Evolutionary conservation across 2,797 vertebrate genomes (phyloP), one percentile per base, ranked within the genome.

Genomic region (Hemitrygon akajei): DNA sequence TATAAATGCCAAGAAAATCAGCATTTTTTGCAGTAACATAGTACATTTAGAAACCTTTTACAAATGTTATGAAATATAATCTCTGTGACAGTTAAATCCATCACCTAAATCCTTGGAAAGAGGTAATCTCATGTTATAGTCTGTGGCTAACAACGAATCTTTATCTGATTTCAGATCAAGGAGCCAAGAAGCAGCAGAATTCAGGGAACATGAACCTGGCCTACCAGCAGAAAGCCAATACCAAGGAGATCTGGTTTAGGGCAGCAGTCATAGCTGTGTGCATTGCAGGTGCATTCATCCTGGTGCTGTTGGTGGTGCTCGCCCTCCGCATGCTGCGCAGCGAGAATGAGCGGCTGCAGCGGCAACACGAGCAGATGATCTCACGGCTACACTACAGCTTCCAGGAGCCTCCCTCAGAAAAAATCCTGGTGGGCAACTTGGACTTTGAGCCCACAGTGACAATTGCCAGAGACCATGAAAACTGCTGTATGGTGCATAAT

Each of bases 211-310:
- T 37, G 69, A 92, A 75, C 37, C 71, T 30, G 71, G 91, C 37
- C 27, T 12, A 76, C 40, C 66, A 34, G 93, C 60, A 79, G 12
- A 73, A 93, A 37, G 63, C 71, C 87, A 91, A 69, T 27, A 27
- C 37, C 12, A 86, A 93, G 58, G 94, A 94, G 66, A 86, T 94
- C 40, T 94, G 94, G 94, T 79, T 94, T 69, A 27, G 94, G 9
- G 94, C 94, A 1, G 94, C 94, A 0, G 94, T 94, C 25, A 94
- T 94, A 27, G 94, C 94, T 9, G 94, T 94, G 87, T 91, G 81
- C 84, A 63, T 94, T 3, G 94, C 94, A 0, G 94, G 94, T 0
- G 94, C 94, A 3, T 63, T 94, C 69, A 91, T 94, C 81, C 56
- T 94, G 94, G 94, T 79, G 94, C 87, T 94, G 56, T 40, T 94